Conservation (phyloP, 2,888 invertebrate genomes). For the Chrysina gloriosa region DNA sequence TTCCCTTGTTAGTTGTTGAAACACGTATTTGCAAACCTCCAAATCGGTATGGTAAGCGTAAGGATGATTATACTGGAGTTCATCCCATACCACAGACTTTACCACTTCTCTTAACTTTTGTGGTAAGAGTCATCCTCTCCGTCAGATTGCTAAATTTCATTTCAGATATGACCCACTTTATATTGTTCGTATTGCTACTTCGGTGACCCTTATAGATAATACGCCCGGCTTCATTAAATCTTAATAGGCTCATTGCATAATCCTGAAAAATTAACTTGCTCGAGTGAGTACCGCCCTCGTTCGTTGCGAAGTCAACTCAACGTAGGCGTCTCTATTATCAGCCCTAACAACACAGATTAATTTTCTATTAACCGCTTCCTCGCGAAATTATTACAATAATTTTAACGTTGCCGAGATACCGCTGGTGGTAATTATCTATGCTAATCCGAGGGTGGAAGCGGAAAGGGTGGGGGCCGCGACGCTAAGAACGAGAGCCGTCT, state of each 20-base stretch:
- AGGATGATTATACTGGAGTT: no score
- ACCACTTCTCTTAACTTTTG: no score
- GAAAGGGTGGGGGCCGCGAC: not conserved
- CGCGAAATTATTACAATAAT: constrained; percentile 34
- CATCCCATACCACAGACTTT: no score
- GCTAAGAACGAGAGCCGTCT: constrained; percentile 3
- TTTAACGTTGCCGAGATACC: constrained; percentile 30
- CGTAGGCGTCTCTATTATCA: constrained; percentile 29
- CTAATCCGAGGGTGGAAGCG: constrained; percentile 17
- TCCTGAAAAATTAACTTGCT: constrained; percentile 27
- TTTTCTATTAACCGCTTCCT: constrained; percentile 35
- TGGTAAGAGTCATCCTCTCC: no score
- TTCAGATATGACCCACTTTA: no score
- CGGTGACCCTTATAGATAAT: no score
- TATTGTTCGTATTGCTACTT: no score
- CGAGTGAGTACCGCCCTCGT: not conserved
- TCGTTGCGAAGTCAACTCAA: not conserved
- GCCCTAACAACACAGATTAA: constrained; percentile 33
- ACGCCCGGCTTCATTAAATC: not conserved
- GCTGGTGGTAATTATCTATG: constrained; percentile 26
- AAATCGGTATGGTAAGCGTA: no score
- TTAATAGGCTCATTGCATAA: constrained; percentile 2
- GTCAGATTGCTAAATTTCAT: no score
- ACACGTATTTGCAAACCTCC: no score
- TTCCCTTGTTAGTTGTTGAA: no score